These are phyloP conservation scores for Cancer borealis DNA, from an alignment of 2,888 invertebrate genomes.

Conservation along the genomic window DNA sequence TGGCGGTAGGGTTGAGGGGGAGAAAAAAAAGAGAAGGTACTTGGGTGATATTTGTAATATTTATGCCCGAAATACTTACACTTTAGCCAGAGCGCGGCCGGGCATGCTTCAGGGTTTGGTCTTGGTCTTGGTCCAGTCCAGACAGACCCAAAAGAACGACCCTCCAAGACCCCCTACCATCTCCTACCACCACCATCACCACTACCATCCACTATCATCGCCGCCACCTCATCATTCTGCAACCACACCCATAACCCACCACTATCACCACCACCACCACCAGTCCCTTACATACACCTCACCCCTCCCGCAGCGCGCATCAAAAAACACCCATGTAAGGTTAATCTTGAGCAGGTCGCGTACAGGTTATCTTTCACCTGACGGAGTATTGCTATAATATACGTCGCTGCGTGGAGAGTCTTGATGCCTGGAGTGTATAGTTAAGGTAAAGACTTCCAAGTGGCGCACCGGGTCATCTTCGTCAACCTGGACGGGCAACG, in stretches of 20 bases:
- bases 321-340: background rate
- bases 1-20: background rate
- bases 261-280: background rate
- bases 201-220: background rate
- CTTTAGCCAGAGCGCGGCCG: background rate
- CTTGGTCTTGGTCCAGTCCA: background rate
- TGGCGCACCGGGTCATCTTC: background rate
- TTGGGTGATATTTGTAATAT: slow-evolving; percentile 14
- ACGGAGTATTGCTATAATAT: background rate
- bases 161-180: background rate
- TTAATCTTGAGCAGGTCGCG: background rate
- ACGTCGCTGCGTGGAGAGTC: background rate
- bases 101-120: background rate
- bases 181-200: background rate
- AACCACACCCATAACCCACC: slow-evolving; percentile 14
- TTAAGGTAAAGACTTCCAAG: background rate
- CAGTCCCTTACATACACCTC: background rate
- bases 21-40: background rate
- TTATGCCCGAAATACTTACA: background rate
- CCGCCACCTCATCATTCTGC: background rate
- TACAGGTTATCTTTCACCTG: background rate
- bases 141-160: background rate
- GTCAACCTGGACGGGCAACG: background rate
- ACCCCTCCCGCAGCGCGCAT: background rate
- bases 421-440: background rate